phyloP scores from a whole-genome alignment of 2,113 vertebrate species.

The Hypocryptadius cinnamomeus region DNA sequence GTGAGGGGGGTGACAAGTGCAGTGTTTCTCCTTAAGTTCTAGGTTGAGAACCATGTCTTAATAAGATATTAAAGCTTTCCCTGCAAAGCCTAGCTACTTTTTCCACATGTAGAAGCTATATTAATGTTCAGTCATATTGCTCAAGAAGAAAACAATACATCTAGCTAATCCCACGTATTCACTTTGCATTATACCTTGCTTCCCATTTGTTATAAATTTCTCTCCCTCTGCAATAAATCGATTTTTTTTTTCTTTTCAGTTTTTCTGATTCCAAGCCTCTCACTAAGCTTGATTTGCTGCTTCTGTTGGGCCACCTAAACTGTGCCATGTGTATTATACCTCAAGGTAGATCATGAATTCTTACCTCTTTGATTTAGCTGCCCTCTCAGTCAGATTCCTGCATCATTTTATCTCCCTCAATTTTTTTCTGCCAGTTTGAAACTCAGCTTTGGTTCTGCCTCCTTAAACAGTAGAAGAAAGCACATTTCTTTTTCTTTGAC shows the following conservation, averaged over 20 bases:
- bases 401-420: slow-evolving; percentile 21
- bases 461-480: slow-evolving; percentile 44
- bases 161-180: background rate
- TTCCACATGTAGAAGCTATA: background rate
- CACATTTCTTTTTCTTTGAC: slow-evolving; percentile 44
- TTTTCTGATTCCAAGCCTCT: background rate
- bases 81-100: background rate
- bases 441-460: slow-evolving; percentile 46
- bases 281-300: slow-evolving; percentile 11
- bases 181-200: background rate
- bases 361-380: slow-evolving; percentile 44
- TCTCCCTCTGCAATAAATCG: background rate
- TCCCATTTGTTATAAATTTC: background rate
- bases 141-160: background rate
- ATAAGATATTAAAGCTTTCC: background rate
- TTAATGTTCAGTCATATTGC: background rate
- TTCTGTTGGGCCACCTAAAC: slow-evolving; percentile 30
- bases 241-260: background rate
- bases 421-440: slow-evolving; percentile 45
- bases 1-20: background rate
- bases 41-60: background rate
- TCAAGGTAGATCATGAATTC: slow-evolving; percentile 46
- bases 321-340: background rate
- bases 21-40: background rate
- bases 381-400: slow-evolving; percentile 20